Conservation (phyloP, 2,888 invertebrate genomes). For the Hyposoter dolosus region DNA sequence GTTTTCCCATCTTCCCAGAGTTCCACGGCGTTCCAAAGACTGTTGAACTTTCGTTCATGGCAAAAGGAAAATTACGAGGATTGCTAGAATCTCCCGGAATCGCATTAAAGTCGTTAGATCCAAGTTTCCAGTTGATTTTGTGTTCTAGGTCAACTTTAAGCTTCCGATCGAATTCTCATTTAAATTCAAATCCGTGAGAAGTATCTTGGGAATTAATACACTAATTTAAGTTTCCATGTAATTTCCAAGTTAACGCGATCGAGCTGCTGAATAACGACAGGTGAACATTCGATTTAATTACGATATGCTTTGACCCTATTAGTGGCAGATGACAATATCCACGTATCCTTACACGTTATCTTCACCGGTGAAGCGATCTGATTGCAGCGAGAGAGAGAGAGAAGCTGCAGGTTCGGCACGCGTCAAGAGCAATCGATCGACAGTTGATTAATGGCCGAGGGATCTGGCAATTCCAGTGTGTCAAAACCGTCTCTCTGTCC, state of each 20-base stretch:
- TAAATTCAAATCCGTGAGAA: constrained; percentile 1
- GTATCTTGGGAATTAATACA: background rate
- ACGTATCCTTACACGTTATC: background rate
- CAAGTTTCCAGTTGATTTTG: constrained; percentile 9
- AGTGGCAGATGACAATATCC: background rate
- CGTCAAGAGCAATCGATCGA: constrained; percentile 56
- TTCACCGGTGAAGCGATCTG: constrained; percentile 11
- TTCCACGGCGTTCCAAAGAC: background rate
- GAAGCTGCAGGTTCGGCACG: constrained; percentile 16
- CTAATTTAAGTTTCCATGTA: background rate
- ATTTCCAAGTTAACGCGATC: background rate
- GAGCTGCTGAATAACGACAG: background rate
- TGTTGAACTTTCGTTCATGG: constrained; percentile 24
- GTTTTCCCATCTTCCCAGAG: background rate
- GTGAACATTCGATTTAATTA: background rate
- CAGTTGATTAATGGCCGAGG: constrained; percentile 55
- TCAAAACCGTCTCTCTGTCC: background rate
- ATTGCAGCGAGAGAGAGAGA: constrained; percentile 6
- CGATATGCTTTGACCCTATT: constrained; percentile 22
- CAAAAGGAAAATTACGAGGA: constrained; percentile 12
- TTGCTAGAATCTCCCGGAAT: background rate
- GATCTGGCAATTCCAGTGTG: constrained; percentile 35
- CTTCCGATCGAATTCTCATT: background rate
- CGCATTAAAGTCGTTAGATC: constrained; percentile 3
- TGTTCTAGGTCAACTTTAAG: constrained; percentile 19